Conservation (phyloP, 2,113 vertebrate genomes). For the Thalassarche chlororhynchos region DNA sequence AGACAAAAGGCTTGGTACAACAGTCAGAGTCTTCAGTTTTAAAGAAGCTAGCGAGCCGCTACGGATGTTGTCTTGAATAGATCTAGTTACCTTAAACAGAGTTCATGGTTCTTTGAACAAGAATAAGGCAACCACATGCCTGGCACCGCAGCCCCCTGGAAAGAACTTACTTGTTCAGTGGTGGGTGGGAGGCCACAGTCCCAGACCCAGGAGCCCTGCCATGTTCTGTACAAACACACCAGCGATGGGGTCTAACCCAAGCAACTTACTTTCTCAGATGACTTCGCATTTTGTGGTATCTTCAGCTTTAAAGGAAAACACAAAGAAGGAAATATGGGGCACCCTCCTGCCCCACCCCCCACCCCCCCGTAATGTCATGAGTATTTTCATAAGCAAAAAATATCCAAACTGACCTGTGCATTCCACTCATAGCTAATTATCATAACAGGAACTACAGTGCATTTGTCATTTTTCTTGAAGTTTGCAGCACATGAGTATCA, state of each 20-base stretch:
- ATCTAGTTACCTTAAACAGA: background rate
- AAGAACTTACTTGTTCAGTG: background rate
- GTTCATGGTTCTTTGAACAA: background rate
- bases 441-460: background rate
- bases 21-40: background rate
- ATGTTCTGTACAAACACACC: background rate
- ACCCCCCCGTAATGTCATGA: fast-evolving
- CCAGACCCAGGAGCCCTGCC: background rate
- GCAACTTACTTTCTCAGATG: background rate
- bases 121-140: background rate
- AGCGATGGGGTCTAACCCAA: background rate
- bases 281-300: background rate
- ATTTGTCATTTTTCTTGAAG: background rate
- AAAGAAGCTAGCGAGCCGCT: background rate
- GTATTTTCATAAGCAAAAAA: background rate
- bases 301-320: background rate
- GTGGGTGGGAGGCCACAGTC: background rate
- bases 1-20: background rate
- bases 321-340: background rate
- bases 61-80: background rate
- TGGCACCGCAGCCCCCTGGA: background rate
- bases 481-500: background rate
- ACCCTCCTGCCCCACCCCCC: fast-evolving
- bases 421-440: background rate
- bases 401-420: background rate